Conservation (phyloP, 2,113 vertebrate genomes). For the Sus scrofa region T2T-Sscrofa CM000824.6:171517501-171518000, state of each 20-base stretch:
- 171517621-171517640: no score
- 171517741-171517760: background rate
- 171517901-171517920: background rate
- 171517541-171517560: no score
- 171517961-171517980: background rate
- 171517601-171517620: no score
- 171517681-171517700: no score
- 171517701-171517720: no score
- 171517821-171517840: background rate
- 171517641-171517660: no score
- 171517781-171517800: background rate
- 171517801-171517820: background rate
- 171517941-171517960: background rate
- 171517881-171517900: background rate
- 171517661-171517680: no score
- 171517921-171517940: background rate
- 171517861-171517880: background rate
- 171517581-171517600: no score
- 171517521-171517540: no score
- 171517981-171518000: background rate
- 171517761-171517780: background rate
- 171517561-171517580: no score
- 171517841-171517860: background rate
- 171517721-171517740: no score
- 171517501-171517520: no score